Evolutionary conservation across 2,888 invertebrate genomes (phyloP).

Genomic region (Rosalia funebris): DNA sequence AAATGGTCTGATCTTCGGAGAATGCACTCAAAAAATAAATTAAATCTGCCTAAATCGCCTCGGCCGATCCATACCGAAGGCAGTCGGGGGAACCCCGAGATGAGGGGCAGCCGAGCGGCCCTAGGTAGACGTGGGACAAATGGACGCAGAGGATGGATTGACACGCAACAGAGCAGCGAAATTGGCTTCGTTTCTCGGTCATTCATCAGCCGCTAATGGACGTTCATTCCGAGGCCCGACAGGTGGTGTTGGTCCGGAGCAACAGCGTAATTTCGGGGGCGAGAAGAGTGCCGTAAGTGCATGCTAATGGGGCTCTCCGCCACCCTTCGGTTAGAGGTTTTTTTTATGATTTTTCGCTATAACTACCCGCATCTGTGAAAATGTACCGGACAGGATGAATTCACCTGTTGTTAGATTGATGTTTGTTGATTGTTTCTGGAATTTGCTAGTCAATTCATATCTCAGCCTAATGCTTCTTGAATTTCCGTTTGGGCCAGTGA

Average conservation of each 20-base stretch:
- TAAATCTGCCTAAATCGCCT: slow-evolving; percentile 4
- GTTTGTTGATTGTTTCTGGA: too few relatives aligned
- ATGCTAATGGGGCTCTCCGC: not conserved
- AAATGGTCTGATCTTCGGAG: not conserved
- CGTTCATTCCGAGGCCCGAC: slow-evolving; percentile 57
- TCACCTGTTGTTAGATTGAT: too few relatives aligned
- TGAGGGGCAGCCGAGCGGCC: slow-evolving; percentile 5
- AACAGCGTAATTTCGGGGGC: slow-evolving; percentile 31
- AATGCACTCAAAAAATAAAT: slow-evolving; percentile 13
- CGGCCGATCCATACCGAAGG: slow-evolving; percentile 6
- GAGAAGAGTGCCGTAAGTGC: slow-evolving; percentile 1
- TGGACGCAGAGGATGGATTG: slow-evolving; percentile 43
- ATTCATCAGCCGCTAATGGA: slow-evolving; percentile 62
- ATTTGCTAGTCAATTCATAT: too few relatives aligned
- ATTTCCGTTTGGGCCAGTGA: too few relatives aligned
- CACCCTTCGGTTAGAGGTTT: too few relatives aligned
- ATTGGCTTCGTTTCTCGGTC: slow-evolving; percentile 62
- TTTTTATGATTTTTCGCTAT: too few relatives aligned
- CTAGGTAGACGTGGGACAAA: slow-evolving; percentile 32
- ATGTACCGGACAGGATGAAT: too few relatives aligned
- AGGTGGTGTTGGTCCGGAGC: slow-evolving; percentile 49
- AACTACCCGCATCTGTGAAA: too few relatives aligned
- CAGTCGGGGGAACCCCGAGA: slow-evolving; percentile 12
- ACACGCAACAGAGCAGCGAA: slow-evolving; percentile 59
- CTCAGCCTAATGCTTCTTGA: too few relatives aligned